phyloP scores from a whole-genome alignment of 1,140 invertebrate genomes.

The Nomia melanderi region DNA sequence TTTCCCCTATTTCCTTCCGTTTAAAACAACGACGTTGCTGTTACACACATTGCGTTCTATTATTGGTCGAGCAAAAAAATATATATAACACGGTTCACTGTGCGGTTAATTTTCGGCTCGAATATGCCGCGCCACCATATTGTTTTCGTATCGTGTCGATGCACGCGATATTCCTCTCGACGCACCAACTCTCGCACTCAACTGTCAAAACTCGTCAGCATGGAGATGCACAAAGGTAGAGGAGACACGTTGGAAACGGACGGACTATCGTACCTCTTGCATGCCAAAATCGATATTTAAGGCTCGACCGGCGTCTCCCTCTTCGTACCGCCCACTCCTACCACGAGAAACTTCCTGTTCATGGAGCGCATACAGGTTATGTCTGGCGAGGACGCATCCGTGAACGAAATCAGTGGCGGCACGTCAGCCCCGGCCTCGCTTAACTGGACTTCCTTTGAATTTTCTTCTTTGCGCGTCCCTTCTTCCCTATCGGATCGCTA shows the following conservation, averaged over 20 bases:
- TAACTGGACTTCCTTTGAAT: not conserved
- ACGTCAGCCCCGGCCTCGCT: not conserved
- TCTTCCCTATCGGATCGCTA: conserved; percentile 21
- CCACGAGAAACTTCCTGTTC: conserved; percentile 38
- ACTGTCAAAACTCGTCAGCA: conserved; percentile 44
- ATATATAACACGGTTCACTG: not conserved
- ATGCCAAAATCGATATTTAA: conserved; percentile 75
- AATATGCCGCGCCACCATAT: conserved; percentile 42
- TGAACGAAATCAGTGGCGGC: not conserved
- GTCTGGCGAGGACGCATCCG: conserved; percentile 11
- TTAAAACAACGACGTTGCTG: not conserved
- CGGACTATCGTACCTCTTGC: conserved; percentile 58
- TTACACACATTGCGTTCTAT: conserved; percentile 21
- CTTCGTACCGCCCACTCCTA: conserved; percentile 55
- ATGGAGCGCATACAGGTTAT: conserved; percentile 34
- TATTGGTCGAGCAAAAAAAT: not conserved
- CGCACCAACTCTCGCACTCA: conserved; percentile 6
- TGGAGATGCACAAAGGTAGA: conserved; percentile 33
- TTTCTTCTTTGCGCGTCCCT: conserved; percentile 23
- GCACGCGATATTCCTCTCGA: conserved; percentile 31
- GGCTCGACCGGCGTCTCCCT: conserved; percentile 67
- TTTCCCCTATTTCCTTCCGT: not conserved
- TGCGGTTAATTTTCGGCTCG: conserved; percentile 22
- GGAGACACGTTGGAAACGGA: conserved; percentile 45
- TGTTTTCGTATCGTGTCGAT: conserved; percentile 30